These are phyloP conservation scores for Gadopsis marmoratus DNA, from an alignment of 2,797 vertebrate genomes.

Conservation along the genomic window DNA sequence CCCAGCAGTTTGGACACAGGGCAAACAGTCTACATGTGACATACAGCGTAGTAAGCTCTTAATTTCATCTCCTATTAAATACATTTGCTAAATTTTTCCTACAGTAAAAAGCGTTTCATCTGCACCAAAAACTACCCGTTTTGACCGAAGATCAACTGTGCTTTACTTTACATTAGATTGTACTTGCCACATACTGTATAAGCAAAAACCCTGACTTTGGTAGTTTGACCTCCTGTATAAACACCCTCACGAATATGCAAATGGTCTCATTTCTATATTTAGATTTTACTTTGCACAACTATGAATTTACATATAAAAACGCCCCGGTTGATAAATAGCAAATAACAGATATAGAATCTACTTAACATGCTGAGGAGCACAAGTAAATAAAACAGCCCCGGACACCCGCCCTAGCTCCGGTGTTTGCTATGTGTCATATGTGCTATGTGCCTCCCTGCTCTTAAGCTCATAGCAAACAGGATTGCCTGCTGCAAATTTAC, in stretches of 20 bases:
- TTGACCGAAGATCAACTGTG: slow-evolving; percentile 9
- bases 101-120: background rate
- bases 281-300: slow-evolving; percentile 14
- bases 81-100: background rate
- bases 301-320: slow-evolving; percentile 23
- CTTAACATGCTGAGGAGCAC: slow-evolving; percentile 56
- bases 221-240: slow-evolving; percentile 19
- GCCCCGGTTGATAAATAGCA: slow-evolving; percentile 24
- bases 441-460: slow-evolving; percentile 35
- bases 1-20: slow-evolving; percentile 1
- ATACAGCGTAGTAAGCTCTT: background rate
- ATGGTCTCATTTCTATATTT: slow-evolving; percentile 8
- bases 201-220: slow-evolving; percentile 20
- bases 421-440: slow-evolving; percentile 60
- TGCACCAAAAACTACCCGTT: background rate
- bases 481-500: slow-evolving; percentile 60
- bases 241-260: slow-evolving; percentile 19
- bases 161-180: slow-evolving; percentile 19
- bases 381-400: slow-evolving; percentile 43
- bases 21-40: background rate
- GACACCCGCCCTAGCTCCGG: background rate
- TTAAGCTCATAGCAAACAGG: slow-evolving; percentile 65
- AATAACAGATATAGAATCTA: slow-evolving; percentile 49
- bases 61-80: background rate
- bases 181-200: slow-evolving; percentile 1